Conservation (phyloP, 2,113 vertebrate genomes). For the Platycercus adscitus region DNA sequence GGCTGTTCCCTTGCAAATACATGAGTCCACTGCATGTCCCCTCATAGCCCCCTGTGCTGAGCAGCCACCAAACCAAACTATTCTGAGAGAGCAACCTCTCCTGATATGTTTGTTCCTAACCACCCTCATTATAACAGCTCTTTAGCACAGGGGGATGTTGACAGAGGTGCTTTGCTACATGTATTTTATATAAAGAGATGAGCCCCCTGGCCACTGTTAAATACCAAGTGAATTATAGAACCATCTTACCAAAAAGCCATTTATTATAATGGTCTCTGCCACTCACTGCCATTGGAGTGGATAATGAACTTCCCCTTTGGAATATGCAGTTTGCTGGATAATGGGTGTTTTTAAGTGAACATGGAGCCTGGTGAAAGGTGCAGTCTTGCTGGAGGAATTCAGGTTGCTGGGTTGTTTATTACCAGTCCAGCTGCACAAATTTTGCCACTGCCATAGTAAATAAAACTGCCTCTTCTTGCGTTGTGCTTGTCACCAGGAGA, state of each 20-base stretch:
- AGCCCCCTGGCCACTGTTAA: neutral
- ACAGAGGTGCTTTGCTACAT: neutral
- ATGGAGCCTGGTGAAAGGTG: neutral
- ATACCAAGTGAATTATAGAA: neutral
- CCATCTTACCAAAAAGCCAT: neutral
- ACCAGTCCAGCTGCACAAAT: neutral
- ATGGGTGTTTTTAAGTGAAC: neutral
- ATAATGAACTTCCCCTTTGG: neutral
- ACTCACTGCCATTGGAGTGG: neutral
- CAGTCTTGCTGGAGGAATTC: neutral
- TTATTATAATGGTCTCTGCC: slow-evolving; percentile 4
- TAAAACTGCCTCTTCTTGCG: neutral
- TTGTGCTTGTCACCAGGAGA: neutral
- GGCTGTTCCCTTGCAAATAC: neutral
- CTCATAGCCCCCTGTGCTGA: rapidly evolving
- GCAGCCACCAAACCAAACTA: neutral
- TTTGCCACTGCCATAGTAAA: neutral
- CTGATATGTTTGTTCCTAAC: neutral
- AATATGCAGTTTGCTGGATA: neutral
- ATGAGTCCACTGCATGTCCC: neutral
- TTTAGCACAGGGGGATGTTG: neutral
- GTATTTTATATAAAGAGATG: neutral
- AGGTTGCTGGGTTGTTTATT: neutral
- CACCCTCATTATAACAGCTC: neutral
- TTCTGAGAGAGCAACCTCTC: neutral